A percentile compares a stretch with the other conserved stretches of the same genome.
Evolutionary conservation across 2,113 vertebrate genomes (phyloP).

Genomic region (Fregata magnificens): DNA sequence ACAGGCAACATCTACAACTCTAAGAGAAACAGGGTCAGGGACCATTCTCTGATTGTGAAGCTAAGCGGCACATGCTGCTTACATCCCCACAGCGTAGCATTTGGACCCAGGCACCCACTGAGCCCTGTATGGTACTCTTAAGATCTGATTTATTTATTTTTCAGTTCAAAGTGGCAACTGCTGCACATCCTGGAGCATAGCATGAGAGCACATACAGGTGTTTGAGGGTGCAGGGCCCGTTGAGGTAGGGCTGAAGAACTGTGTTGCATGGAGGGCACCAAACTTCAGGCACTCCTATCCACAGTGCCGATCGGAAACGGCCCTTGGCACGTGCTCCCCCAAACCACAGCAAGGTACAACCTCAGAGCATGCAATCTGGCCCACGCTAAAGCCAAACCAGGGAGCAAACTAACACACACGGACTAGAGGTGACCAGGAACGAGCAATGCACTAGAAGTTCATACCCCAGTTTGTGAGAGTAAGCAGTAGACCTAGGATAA

Average conservation of each 20-base stretch:
- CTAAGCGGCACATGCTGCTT: neutral
- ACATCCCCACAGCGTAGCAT: accelerated
- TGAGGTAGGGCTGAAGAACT: neutral
- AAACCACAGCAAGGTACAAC: neutral
- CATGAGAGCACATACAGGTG: neutral
- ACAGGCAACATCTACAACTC: neutral
- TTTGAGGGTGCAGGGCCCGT: neutral
- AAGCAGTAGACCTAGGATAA: neutral
- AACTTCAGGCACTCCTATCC: neutral
- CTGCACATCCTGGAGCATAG: neutral
- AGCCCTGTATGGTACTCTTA: neutral
- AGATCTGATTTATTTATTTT: neutral
- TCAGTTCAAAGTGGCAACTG: neutral
- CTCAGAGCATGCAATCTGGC: neutral
- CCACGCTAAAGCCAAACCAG: neutral
- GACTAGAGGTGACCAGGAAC: neutral
- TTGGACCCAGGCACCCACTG: neutral
- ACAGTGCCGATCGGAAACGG: neutral
- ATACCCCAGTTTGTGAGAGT: neutral
- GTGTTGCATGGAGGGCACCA: neutral
- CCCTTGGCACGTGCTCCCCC: neutral
- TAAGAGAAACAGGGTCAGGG: neutral
- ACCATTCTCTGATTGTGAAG: neutral
- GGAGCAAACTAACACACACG: neutral
- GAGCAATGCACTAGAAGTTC: neutral